These are phyloP conservation scores for Oligia fasciuncula DNA, from an alignment of 2,888 invertebrate species.

Conservation along the genomic window DNA sequence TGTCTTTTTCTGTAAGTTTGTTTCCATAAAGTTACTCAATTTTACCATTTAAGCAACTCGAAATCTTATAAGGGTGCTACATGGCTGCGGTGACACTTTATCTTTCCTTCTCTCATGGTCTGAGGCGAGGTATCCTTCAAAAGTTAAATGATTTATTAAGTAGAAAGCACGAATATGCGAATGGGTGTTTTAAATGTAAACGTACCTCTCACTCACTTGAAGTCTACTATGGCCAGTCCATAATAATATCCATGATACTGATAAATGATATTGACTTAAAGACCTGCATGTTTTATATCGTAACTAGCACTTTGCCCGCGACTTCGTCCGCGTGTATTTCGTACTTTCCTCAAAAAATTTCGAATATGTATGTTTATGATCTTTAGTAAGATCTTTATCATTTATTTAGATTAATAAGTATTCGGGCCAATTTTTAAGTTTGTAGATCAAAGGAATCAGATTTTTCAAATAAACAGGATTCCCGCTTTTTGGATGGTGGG, in stretches of 20 bases:
- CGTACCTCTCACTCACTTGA: slow-evolving; percentile 2
- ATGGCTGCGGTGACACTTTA: not conserved
- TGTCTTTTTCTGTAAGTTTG: not conserved
- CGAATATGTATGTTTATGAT: too few species aligned
- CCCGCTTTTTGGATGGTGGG: too few species aligned
- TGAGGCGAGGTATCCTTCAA: not conserved
- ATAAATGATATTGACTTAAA: not conserved
- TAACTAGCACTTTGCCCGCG: too few species aligned
- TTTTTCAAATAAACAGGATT: too few species aligned
- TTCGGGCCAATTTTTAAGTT: too few species aligned
- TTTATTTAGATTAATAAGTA: too few species aligned
- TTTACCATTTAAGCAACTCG: too few species aligned
- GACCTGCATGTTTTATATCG: not conserved
- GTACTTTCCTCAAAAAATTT: too few species aligned
- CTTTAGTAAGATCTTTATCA: too few species aligned
- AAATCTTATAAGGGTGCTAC: not conserved
- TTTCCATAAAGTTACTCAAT: not conserved
- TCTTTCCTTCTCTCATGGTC: slow-evolving; percentile 1
- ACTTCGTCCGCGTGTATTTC: too few species aligned
- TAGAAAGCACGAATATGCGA: not conserved
- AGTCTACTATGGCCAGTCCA: slow-evolving; percentile 25
- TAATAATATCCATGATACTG: not conserved
- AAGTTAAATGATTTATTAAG: not conserved
- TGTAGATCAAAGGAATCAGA: too few species aligned
- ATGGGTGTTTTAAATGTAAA: not conserved